Conservation (phyloP, 1,140 invertebrate genomes). For the Halotydeus destructor region DNA sequence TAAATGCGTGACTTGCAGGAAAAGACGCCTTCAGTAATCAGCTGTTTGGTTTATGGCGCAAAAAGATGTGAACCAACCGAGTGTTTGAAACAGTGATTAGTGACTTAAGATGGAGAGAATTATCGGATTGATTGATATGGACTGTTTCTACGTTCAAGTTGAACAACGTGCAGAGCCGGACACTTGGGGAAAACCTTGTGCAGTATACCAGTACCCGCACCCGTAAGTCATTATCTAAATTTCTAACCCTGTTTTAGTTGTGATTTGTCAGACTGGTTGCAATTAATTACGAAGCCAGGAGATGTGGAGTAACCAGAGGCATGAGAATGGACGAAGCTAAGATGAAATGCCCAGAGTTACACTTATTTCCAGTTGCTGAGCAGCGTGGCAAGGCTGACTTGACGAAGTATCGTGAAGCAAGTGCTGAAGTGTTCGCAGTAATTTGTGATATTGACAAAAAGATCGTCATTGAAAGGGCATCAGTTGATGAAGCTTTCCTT, state of each 20-base stretch:
- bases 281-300: conserved; percentile 84
- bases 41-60: no score
- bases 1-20: no score
- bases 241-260: no score
- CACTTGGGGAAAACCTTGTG: conserved; percentile 62
- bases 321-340: conserved; percentile 82
- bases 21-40: no score
- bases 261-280: conserved; percentile 86
- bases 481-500: conserved; percentile 87
- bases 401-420: conserved; percentile 73
- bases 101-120: conserved; percentile 35
- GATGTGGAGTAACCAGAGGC: conserved; percentile 59
- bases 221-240: conserved; percentile 55
- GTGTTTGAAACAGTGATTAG: no score
- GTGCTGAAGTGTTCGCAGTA: conserved; percentile 73
- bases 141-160: conserved; percentile 89
- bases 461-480: conserved; percentile 56
- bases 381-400: conserved; percentile 77
- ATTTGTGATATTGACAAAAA: conserved; percentile 32
- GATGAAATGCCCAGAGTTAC: conserved; percentile 61
- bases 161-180: conserved; percentile 65
- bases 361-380: conserved; percentile 61
- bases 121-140: conserved; percentile 83
- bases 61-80: no score
- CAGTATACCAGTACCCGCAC: conserved; percentile 85